phyloP scores from a whole-genome alignment of 1,140 invertebrate species.

The Archivesica marissinica region DNA sequence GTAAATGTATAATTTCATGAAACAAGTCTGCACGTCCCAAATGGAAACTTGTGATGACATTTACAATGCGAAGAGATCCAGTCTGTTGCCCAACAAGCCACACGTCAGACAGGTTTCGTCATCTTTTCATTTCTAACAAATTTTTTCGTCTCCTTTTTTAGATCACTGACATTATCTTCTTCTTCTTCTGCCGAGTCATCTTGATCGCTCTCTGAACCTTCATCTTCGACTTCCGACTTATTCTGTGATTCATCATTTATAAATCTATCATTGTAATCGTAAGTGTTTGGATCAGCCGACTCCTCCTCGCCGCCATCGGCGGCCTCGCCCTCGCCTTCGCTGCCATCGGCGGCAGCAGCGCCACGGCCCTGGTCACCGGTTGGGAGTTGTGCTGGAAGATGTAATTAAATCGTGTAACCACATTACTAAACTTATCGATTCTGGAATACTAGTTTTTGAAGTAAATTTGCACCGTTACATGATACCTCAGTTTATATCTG shows the following conservation, averaged over 20 bases:
- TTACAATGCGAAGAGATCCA: slow-evolving; percentile 19
- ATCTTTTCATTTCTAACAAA: slow-evolving; percentile 74
- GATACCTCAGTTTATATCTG: too few species aligned
- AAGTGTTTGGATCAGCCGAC: slow-evolving; percentile 68
- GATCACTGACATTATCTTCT: slow-evolving; percentile 67
- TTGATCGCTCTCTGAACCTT: slow-evolving; percentile 53
- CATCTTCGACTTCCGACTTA: slow-evolving; percentile 37
- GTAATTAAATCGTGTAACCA: too few species aligned
- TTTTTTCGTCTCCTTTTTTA: slow-evolving; percentile 71
- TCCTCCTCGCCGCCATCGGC: slow-evolving; percentile 72
- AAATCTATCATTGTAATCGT: slow-evolving; percentile 75
- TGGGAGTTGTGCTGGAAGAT: slow-evolving; percentile 41
- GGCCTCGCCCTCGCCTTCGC: neutral
- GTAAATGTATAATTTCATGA: too few species aligned
- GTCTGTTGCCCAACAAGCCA: neutral
- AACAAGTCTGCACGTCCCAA: neutral
- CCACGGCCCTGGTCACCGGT: slow-evolving; percentile 38
- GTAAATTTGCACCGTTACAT: too few species aligned
- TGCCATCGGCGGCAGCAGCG: too few species aligned
- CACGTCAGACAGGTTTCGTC: slow-evolving; percentile 41
- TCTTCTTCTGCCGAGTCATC: slow-evolving; percentile 65
- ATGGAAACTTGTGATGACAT: slow-evolving; percentile 10
- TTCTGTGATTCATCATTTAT: slow-evolving; percentile 66
- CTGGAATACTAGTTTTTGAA: too few species aligned
- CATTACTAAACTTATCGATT: too few species aligned